Percentiles rank a stretch among this genome's conserved stretches.
These are phyloP conservation scores for Conus ventricosus DNA, from an alignment of 1,140 invertebrate species.

Conservation along the genomic window DNA sequence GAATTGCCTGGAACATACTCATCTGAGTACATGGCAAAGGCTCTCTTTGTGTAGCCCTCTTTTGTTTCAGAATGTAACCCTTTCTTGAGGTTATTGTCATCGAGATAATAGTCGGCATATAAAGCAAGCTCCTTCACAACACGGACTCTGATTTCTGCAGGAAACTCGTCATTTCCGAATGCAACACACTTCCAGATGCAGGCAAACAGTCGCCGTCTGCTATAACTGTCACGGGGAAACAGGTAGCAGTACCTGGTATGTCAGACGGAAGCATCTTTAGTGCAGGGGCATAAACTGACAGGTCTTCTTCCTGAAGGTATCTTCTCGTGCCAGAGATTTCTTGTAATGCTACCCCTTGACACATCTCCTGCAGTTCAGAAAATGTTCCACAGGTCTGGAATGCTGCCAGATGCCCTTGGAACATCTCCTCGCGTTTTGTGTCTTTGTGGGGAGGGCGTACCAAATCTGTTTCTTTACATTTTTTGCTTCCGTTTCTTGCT, in stretches of 20 bases:
- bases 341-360: background rate
- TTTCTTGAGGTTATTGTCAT: conserved; percentile 29
- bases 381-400: background rate
- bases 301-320: background rate
- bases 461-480: background rate
- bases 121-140: conserved; percentile 41
- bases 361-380: background rate
- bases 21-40: conserved; percentile 42
- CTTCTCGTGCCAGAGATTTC: background rate
- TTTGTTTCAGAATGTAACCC: too few relatives aligned
- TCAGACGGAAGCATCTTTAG: conserved; percentile 28
- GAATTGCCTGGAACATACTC: conserved; percentile 12
- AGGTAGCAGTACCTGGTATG: background rate
- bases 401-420: background rate
- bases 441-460: background rate
- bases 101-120: conserved; percentile 39
- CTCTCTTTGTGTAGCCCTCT: background rate
- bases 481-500: background rate
- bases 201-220: conserved; percentile 41
- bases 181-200: conserved; percentile 38
- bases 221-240: conserved; percentile 29
- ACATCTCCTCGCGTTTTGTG: background rate
- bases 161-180: conserved; percentile 20
- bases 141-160: conserved; percentile 35
- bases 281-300: conserved; percentile 27